phyloP scores from a whole-genome alignment of 2,797 vertebrate species.

The Microcaecilia unicolor region DNA sequence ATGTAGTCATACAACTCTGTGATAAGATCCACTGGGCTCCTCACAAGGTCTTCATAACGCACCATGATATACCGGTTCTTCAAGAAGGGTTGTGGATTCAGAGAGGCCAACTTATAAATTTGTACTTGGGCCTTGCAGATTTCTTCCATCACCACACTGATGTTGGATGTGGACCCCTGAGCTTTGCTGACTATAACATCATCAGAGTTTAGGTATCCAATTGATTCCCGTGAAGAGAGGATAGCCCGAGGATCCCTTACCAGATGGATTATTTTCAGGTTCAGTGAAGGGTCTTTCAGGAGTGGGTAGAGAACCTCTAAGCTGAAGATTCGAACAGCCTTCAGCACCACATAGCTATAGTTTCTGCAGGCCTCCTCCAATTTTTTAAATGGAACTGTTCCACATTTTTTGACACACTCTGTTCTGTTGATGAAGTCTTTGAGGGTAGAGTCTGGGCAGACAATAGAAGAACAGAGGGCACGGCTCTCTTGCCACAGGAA shows the following conservation, averaged over 20 bases:
- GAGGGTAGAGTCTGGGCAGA: conserved; percentile 57
- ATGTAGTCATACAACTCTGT: conserved; percentile 7
- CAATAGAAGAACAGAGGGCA: conserved; percentile 82
- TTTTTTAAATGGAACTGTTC: conserved; percentile 40
- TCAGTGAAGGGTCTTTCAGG: conserved; percentile 68
- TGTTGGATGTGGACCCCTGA: too few species aligned
- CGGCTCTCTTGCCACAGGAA: conserved; percentile 84
- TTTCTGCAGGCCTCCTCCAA: conserved; percentile 64
- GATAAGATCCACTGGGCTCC: background rate
- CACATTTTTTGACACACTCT: conserved; percentile 55
- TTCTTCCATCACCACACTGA: conserved; percentile 66
- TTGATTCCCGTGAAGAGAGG: conserved; percentile 60
- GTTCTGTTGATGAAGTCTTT: conserved; percentile 43
- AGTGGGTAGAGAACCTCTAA: conserved; percentile 76
- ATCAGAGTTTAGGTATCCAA: conserved; percentile 19
- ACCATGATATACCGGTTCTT: conserved; percentile 26
- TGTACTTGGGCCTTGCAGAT: conserved; percentile 78
- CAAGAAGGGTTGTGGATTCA: conserved; percentile 53
- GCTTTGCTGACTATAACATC: too few species aligned
- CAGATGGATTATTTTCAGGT: conserved; percentile 82
- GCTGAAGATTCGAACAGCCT: conserved; percentile 83
- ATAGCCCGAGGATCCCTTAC: conserved; percentile 85
- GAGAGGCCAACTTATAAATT: conserved; percentile 59
- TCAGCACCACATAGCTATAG: conserved; percentile 78
- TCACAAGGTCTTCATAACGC: conserved; percentile 11